These are phyloP conservation scores for Dreissena rostriformis DNA, from an alignment of 1,140 invertebrate genomes.

Conservation along the genomic window DNA sequence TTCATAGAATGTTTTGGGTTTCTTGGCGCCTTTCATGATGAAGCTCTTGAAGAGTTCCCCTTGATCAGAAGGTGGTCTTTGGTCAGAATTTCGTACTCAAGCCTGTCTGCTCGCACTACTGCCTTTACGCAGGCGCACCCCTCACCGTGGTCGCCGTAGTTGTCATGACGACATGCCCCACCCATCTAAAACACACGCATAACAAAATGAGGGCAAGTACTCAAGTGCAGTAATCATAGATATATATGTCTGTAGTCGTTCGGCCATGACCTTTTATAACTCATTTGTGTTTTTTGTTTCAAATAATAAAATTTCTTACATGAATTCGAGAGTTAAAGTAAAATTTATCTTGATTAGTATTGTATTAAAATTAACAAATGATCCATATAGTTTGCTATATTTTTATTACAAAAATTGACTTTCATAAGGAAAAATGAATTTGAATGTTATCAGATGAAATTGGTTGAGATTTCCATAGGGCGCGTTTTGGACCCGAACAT, in stretches of 20 bases:
- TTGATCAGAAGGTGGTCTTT: slow-evolving; percentile 2
- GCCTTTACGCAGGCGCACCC: slow-evolving; percentile 13
- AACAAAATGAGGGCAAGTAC: no score
- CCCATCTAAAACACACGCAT: not conserved
- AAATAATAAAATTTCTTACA: no score
- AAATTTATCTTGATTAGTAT: not conserved
- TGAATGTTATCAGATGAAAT: no score
- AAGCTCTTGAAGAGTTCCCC: no score
- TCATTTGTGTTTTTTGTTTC: no score
- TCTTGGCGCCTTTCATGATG: no score
- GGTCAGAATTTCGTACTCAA: not conserved
- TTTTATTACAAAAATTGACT: not conserved
- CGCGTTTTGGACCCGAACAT: not conserved
- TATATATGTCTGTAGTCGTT: not conserved
- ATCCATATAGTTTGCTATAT: not conserved
- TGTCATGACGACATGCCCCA: slow-evolving; percentile 6
- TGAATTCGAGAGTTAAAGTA: no score
- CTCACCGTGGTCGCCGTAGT: slow-evolving; percentile 19
- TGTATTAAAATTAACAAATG: not conserved
- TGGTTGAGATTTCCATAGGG: no score
- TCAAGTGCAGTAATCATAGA: not conserved
- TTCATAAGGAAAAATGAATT: not conserved
- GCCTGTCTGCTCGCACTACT: not conserved
- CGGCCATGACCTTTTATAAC: not conserved
- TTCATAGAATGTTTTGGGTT: no score